Evolutionary conservation across 2,797 vertebrate genomes (phyloP).

Genomic region (Siniperca undulata): DNA sequence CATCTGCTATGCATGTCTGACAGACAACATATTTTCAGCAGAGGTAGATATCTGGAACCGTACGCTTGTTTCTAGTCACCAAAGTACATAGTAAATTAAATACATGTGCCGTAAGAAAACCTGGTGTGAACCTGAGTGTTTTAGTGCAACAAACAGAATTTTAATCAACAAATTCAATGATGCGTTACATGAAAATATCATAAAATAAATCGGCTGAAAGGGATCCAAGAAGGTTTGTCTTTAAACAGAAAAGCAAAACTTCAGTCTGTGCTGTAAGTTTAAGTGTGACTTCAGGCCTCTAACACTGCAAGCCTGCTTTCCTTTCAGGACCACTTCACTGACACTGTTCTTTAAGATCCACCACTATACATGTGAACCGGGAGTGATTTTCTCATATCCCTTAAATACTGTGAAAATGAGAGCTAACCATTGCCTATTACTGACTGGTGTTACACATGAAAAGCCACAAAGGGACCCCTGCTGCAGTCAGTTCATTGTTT

Average conservation of each 20-base stretch:
- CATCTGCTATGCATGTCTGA: neutral
- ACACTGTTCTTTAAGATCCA: constrained; percentile 45
- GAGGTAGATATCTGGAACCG: neutral
- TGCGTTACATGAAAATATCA: neutral
- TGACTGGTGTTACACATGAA: constrained; percentile 10
- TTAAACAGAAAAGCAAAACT: constrained; percentile 1
- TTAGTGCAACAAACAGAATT: neutral
- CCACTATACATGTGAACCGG: neutral
- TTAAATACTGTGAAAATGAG: neutral
- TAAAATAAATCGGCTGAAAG: neutral
- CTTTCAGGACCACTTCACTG: constrained; percentile 61
- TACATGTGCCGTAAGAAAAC: neutral
- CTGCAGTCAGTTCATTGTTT: constrained; percentile 48
- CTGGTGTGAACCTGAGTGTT: neutral
- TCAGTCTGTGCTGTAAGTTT: neutral
- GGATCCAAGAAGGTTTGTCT: neutral
- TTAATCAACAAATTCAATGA: neutral
- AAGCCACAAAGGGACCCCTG: constrained; percentile 14
- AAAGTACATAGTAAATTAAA: neutral
- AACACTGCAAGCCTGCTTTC: constrained; percentile 48
- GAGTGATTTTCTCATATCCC: neutral
- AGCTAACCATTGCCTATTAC: neutral
- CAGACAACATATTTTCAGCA: neutral
- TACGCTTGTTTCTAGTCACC: neutral
- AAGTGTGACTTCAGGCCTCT: neutral